phyloP scores from a whole-genome alignment of 2,797 vertebrate species.

The Gobio occitaniae region DNA sequence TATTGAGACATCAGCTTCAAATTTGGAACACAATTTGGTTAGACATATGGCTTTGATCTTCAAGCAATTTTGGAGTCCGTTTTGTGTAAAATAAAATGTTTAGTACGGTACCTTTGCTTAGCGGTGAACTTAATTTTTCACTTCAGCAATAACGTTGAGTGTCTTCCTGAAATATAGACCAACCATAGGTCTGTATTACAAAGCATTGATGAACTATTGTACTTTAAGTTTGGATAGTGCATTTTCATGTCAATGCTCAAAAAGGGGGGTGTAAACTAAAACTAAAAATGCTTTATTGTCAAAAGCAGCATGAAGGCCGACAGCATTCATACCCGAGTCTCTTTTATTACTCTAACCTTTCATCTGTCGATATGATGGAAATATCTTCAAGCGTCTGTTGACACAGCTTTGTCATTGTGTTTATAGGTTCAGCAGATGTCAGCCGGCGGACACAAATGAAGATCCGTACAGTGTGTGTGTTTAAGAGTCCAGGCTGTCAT shows the following conservation, averaged over 20 bases:
- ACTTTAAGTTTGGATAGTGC: background rate
- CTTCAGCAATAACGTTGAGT: background rate
- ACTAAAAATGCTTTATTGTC: background rate
- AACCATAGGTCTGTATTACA: background rate
- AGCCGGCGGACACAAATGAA: background rate
- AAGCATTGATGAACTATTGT: background rate
- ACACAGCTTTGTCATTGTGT: background rate
- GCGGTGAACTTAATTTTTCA: too few species aligned
- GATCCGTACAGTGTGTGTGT: background rate
- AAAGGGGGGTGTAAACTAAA: background rate
- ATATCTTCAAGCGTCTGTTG: background rate
- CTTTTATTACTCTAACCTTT: background rate
- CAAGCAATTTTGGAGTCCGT: background rate
- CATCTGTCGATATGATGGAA: background rate
- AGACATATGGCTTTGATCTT: background rate
- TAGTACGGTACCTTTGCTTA: background rate
- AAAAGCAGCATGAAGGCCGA: background rate
- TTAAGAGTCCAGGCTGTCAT: background rate
- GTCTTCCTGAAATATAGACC: background rate
- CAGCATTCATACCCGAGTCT: too few species aligned
- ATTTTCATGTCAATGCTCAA: background rate
- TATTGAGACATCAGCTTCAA: background rate
- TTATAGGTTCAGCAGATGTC: conserved; percentile 6
- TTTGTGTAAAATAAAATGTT: too few species aligned
- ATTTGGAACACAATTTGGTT: background rate